Evolutionary conservation across 2,113 vertebrate genomes (phyloP).

Genomic region (Zosterops hypoxanthus): DNA sequence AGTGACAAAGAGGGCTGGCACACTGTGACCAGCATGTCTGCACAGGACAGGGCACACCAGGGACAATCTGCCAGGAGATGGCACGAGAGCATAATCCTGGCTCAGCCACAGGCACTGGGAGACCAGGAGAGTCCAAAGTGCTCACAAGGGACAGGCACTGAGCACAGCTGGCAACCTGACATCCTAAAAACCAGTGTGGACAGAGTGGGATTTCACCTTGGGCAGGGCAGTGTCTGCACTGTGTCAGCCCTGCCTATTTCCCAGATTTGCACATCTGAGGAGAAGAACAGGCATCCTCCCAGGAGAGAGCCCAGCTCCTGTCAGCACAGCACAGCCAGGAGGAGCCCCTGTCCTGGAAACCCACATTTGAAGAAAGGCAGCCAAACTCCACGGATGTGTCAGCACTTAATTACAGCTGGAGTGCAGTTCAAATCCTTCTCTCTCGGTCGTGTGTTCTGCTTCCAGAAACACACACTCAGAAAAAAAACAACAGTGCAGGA

Average conservation of each 20-base stretch:
- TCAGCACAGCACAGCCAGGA: not conserved
- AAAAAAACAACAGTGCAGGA: not conserved
- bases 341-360: not conserved
- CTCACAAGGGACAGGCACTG: not conserved
- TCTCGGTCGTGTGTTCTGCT: not conserved
- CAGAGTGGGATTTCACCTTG: not conserved
- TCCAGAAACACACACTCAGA: not conserved
- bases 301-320: not conserved
- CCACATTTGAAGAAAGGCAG: not conserved
- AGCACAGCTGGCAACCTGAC: not conserved
- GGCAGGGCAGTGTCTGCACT: not conserved
- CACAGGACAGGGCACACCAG: not conserved
- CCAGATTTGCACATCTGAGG: not conserved
- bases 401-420: not conserved
- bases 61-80: constrained; percentile 8
- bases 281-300: not conserved
- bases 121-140: rapidly evolving
- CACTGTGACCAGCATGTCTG: not conserved
- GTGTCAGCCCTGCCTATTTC: not conserved
- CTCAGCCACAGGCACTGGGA: not conserved
- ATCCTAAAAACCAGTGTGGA: rapidly evolving
- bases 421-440: not conserved
- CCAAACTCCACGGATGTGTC: not conserved
- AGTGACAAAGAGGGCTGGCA: not conserved
- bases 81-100: not conserved